Base-by-base conservation (phyloP, 2,888 invertebrate genomes). In the Nomada goodeniana region DNA sequence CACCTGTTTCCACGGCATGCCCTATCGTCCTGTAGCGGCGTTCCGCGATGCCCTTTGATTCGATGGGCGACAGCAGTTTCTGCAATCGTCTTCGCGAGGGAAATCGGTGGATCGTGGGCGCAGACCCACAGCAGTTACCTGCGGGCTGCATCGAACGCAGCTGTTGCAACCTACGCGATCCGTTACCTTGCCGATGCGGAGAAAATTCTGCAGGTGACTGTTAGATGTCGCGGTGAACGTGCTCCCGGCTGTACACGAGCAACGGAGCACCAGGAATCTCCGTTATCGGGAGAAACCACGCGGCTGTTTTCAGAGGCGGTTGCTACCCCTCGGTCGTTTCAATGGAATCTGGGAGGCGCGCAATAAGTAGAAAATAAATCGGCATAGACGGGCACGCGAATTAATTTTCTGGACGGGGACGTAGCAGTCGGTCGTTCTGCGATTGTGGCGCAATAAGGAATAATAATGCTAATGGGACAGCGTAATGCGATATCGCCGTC, bases 161-260 rank as follows among this genome's bases (percentile, higher is more conserved):
- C 47, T n/a, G 61, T 55, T 36, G 36, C 7, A 36, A 36, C 55
- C 59, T 53, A 42, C 55, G 59, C 50, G 23, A 29, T 76, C 68
- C 78, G 47, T 80, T 82, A 69, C 50, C 76, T 9, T 53, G 59
- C 42, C 50, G 64, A 42, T 18, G 52, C 60, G 23, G 9, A 42
- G 64, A 18, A 57, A 67, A 76, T 63, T 86, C 72, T 10, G n/a
- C 67, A 65, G 71, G 60, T 61, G 63, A 15, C 73, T 73, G 86
- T 68, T 63, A 87, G 86, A 87, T 86, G 86, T 86, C 86, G 87
- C 86, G 69, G 47, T 75, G 55, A 67, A 72, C 76, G 20, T 60
- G 50, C 18, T 53, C 9, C 18, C 53, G 50, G 23, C 26, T 26
- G 15, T 13, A 15, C 18, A 20, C 36, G 60, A 18, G 29, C 42